phyloP scores from a whole-genome alignment of 64 coral and sea anemone genomes.

The Acropora tenuis region DNA sequence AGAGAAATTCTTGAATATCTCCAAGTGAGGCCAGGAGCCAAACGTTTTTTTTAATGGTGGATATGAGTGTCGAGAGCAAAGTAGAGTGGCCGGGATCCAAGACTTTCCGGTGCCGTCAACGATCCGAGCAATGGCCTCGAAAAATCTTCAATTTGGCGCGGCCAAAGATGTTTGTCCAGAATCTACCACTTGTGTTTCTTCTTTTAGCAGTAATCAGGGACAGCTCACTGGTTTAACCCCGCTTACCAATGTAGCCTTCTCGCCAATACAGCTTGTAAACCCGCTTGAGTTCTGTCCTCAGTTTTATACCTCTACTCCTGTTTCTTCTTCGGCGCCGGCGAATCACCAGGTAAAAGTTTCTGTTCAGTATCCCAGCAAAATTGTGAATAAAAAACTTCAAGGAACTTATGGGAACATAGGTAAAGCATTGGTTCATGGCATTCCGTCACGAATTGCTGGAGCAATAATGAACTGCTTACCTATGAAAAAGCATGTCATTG shows the following conservation, averaged over 20 bases:
- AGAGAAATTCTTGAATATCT: too few relatives aligned
- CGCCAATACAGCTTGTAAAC: not conserved
- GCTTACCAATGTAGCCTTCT: not conserved
- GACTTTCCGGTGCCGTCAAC: not conserved
- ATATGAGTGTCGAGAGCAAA: not conserved
- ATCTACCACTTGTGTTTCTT: slow-evolving; percentile 1
- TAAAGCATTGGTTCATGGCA: slow-evolving; percentile 69
- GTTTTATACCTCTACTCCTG: not conserved
- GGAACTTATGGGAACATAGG: slow-evolving; percentile 34
- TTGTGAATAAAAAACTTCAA: slow-evolving; percentile 49
- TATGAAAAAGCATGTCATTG: slow-evolving; percentile 19
- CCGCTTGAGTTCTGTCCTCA: not conserved
- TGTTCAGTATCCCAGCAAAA: slow-evolving; percentile 74
- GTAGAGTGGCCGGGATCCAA: not conserved
- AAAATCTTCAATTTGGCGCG: not conserved
- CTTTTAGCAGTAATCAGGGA: not conserved
- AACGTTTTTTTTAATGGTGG: not conserved
- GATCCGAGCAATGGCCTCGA: not conserved
- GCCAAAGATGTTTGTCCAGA: not conserved
- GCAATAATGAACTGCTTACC: slow-evolving; percentile 66
- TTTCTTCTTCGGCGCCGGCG: not conserved
- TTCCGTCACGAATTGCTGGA: slow-evolving; percentile 59
- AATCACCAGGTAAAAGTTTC: slow-evolving; percentile 40
- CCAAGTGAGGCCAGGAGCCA: too few relatives aligned
- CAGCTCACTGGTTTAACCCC: not conserved